Base-by-base conservation (phyloP, 2,888 invertebrate species). In the Scaptomyza reducta region DNA sequence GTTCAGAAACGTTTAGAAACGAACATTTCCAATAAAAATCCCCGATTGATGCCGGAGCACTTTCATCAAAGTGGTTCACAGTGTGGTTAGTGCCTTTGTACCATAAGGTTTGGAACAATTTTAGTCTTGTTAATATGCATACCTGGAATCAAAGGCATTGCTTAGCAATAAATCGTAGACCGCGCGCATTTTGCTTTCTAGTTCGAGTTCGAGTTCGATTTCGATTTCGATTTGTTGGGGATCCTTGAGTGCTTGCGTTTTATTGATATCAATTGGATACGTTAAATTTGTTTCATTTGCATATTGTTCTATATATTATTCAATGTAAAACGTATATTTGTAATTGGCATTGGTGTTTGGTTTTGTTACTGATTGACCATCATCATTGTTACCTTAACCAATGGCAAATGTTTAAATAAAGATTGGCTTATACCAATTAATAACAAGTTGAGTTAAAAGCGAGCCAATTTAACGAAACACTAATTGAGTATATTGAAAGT, bases 71-170 rank as follows among this genome's bases (percentile, higher is more conserved):
- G 22, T 22, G 22, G 22, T 22, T 1, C 3, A 22, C 22, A 22
- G 22, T n/a, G n/a, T n/a, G n/a, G n/a, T n/a, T n/a, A n/a, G n/a
- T n/a, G n/a, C n/a, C n/a, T n/a, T n/a, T n/a, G n/a, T n/a, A n/a
- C n/a, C n/a, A n/a, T n/a, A n/a, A n/a, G n/a, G n/a, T n/a, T n/a
- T n/a, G n/a, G n/a, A n/a, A n/a, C n/a, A 41, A 44, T 40, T 53
- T 33, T 35, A 69, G 6, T n/a, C 13, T 51, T 44, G 53, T 4
- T n/a, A n/a, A 5, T 42, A 18, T 13, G 44, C 72, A 50, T 90
- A 90, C 90, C 90, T 90, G 79, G 81, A 60, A 59, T 90, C 90
- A 66, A 90, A 89, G 51, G 85, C 79, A 44, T 82, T 80, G 76
- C 74, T 79, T 59, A 89, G 75, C 77, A 89, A 74, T 16, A 90